phyloP scores from a whole-genome alignment of 2,888 invertebrate genomes.

The Dasypolia templi region DNA sequence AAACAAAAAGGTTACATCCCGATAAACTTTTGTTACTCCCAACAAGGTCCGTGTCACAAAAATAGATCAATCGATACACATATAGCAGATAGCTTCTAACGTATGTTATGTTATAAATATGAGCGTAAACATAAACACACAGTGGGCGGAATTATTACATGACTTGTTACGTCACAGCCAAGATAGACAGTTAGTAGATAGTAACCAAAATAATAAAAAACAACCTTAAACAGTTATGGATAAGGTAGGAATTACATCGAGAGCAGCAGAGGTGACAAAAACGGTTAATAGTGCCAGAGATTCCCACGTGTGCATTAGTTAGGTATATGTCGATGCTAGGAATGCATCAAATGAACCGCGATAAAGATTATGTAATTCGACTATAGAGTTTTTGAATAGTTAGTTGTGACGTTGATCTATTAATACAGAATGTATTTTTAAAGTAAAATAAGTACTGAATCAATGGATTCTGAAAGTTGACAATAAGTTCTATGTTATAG shows the following conservation, averaged over 20 bases:
- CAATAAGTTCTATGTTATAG: too few species aligned
- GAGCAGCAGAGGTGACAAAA: constrained; percentile 32
- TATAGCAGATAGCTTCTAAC: constrained; percentile 30
- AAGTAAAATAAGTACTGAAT: not conserved
- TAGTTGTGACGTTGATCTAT: constrained; percentile 4
- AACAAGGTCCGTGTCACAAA: constrained; percentile 29
- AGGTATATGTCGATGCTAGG: constrained; percentile 22
- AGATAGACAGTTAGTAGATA: constrained; percentile 52
- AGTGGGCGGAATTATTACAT: constrained; percentile 62
- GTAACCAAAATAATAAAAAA: constrained; percentile 16
- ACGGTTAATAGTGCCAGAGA: constrained; percentile 61
- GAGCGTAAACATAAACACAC: constrained; percentile 69
- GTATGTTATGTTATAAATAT: constrained; percentile 49
- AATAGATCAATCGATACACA: constrained; percentile 48
- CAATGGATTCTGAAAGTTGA: not conserved
- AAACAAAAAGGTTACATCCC: constrained; percentile 26
- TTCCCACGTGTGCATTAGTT: constrained; percentile 53
- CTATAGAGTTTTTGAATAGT: constrained; percentile 13
- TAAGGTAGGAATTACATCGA: constrained; percentile 28
- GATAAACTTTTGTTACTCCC: constrained; percentile 42
- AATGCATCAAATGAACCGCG: constrained; percentile 38
- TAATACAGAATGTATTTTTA: constrained; percentile 5
- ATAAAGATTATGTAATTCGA: constrained; percentile 56
- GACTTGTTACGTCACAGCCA: constrained; percentile 55
- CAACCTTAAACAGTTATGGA: not conserved